These are phyloP conservation scores for Ethmia dodecea DNA, from an alignment of 2,888 invertebrate species.

Conservation along the genomic window DNA sequence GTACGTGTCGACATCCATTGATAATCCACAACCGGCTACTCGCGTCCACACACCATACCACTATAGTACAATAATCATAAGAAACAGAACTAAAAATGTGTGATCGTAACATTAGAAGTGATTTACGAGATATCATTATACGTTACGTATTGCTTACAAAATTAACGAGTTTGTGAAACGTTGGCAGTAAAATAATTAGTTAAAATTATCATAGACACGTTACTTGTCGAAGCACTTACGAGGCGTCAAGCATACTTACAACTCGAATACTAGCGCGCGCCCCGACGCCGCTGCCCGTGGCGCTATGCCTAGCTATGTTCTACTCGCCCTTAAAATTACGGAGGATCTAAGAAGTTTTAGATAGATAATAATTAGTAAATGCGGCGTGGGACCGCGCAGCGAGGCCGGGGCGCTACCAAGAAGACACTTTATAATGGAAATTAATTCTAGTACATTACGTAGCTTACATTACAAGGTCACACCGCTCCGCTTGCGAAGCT, in stretches of 20 bases:
- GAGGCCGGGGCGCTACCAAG: conserved; percentile 35
- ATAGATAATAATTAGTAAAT: conserved; percentile 52
- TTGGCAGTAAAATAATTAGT: conserved; percentile 66
- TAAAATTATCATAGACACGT: conserved; percentile 49
- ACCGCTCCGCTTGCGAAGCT: conserved; percentile 37
- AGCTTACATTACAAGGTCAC: conserved; percentile 42
- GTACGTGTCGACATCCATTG: conserved; percentile 15
- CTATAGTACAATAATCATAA: conserved; percentile 48
- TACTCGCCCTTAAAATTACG: conserved; percentile 39
- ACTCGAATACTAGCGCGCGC: conserved; percentile 34
- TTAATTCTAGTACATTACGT: conserved; percentile 64
- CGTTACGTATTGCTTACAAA: conserved; percentile 49
- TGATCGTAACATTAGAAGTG: conserved; percentile 55
- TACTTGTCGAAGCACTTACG: conserved; percentile 66
- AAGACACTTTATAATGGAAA: conserved; percentile 65
- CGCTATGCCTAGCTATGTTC: conserved; percentile 25
- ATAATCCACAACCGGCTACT: background rate
- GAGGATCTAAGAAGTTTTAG: conserved; percentile 45
- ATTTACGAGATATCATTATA: too few relatives aligned
- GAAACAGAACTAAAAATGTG: conserved; percentile 65
- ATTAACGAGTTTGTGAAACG: conserved; percentile 65
- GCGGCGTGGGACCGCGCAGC: conserved; percentile 41
- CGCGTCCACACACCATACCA: conserved; percentile 30
- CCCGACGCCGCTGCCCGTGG: conserved; percentile 30
- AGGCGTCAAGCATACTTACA: conserved; percentile 72